A percentile compares a stretch with the other conserved stretches of the same genome.
These are phyloP conservation scores for Anseranas semipalmata DNA, from an alignment of 2,113 vertebrate genomes.

Conservation along the genomic window DNA sequence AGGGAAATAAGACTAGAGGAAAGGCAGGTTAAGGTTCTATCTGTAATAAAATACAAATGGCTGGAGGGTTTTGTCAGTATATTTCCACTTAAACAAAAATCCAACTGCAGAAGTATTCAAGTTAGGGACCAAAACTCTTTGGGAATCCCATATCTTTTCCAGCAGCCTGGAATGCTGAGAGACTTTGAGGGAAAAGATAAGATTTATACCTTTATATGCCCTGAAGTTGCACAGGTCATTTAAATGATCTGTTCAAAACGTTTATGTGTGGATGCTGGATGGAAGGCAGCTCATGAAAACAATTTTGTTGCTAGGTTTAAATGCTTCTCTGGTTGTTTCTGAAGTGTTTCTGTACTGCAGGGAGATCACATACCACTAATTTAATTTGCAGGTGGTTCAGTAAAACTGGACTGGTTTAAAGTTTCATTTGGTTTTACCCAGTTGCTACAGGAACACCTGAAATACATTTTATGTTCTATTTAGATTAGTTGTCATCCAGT, in stretches of 20 bases:
- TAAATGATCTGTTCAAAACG: not conserved
- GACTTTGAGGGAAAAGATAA: not conserved
- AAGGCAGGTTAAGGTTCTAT: not conserved
- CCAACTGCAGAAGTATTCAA: not conserved
- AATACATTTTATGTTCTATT: not conserved
- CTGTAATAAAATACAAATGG: not conserved
- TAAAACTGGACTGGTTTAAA: not conserved
- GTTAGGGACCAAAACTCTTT: not conserved
- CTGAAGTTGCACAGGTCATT: not conserved
- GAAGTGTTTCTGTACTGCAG: not conserved
- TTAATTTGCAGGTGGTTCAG: not conserved
- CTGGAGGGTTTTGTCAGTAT: not conserved
- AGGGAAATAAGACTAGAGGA: not conserved
- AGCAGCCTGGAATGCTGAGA: not conserved
- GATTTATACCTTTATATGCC: not conserved
- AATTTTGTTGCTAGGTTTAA: not conserved
- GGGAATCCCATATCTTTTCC: not conserved
- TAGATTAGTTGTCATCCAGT: not conserved
- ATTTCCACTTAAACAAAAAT: not conserved
- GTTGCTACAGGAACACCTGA: not conserved
- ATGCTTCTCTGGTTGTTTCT: not conserved
- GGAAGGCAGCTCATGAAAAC: not conserved
- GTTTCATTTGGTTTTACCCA: not conserved
- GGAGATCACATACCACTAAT: not conserved
- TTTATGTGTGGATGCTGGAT: not conserved